Conservation (phyloP, 37 sponge, comb jelly and placozoan genomes). For the Petrosia ficiformis region DNA sequence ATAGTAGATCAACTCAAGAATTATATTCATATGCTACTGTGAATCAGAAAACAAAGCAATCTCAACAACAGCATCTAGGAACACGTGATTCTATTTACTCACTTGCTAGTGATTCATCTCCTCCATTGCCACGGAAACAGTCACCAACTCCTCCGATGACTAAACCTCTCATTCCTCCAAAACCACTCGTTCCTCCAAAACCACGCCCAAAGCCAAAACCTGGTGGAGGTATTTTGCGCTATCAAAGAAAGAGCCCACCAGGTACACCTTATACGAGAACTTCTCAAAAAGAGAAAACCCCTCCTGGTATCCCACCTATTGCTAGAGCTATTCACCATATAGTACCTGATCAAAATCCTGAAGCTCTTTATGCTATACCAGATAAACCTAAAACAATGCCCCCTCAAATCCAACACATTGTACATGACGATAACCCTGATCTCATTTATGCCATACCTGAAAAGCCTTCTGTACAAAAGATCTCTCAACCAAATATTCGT, state of each 20-base stretch:
- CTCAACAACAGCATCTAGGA: not conserved
- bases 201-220: no score
- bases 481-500: not conserved
- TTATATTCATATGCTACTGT: no score
- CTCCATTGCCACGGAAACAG: not conserved
- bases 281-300: no score
- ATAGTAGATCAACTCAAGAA: no score
- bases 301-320: no score
- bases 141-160: not conserved
- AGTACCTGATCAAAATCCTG: not conserved
- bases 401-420: not conserved
- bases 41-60: no score
- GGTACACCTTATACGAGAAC: not conserved
- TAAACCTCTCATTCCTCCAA: not conserved
- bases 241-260: no score
- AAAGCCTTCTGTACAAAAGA: not conserved
- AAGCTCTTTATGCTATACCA: not conserved
- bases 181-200: not conserved
- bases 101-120: not conserved
- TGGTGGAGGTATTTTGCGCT: no score
- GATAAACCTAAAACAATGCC: not conserved
- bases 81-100: not conserved
- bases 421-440: not conserved
- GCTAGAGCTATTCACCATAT: not conserved
- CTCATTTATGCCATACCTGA: constrained; percentile 8